A percentile compares a stretch with the other conserved stretches of the same genome.
Evolutionary conservation across 1,140 invertebrate species (phyloP).

Genomic region (Drosophila kikkawai): DNA sequence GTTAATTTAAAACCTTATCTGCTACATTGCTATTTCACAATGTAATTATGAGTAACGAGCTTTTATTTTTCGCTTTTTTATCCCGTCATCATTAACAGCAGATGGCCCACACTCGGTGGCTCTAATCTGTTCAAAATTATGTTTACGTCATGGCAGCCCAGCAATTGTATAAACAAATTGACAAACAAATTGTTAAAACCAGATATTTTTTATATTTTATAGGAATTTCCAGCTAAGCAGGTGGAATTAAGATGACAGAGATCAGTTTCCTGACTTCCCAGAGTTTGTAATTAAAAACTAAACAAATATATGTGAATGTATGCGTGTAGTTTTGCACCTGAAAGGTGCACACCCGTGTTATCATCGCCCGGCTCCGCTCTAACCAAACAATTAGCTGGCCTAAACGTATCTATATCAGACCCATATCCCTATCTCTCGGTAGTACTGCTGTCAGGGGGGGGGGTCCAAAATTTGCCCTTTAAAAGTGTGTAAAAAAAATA

Average conservation of each 20-base stretch:
- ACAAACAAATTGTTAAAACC: neutral
- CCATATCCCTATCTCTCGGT: slow-evolving; percentile 16
- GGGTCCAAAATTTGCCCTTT: neutral
- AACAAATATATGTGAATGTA: neutral
- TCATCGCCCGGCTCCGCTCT: slow-evolving; percentile 20
- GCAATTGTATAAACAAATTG: slow-evolving; percentile 4
- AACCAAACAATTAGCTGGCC: slow-evolving; percentile 31
- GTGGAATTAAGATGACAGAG: neutral
- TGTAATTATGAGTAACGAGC: slow-evolving; percentile 9
- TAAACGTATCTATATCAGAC: slow-evolving; percentile 26
- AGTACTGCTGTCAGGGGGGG: neutral
- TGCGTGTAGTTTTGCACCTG: slow-evolving; percentile 4
- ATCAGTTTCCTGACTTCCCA: neutral
- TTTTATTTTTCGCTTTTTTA: slow-evolving; percentile 1
- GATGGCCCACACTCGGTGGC: neutral
- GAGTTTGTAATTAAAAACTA: neutral
- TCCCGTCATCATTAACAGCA: slow-evolving; percentile 4
- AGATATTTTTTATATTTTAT: neutral
- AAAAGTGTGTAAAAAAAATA: neutral
- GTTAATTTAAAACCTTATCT: slow-evolving; percentile 4
- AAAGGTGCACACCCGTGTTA: slow-evolving; percentile 18
- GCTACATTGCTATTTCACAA: neutral
- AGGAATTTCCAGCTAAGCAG: neutral
- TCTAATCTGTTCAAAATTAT: slow-evolving; percentile 29
- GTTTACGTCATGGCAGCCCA: slow-evolving; percentile 11